phyloP scores from a whole-genome alignment of 2,113 vertebrate genomes.

The Scortum barcoo region DNA sequence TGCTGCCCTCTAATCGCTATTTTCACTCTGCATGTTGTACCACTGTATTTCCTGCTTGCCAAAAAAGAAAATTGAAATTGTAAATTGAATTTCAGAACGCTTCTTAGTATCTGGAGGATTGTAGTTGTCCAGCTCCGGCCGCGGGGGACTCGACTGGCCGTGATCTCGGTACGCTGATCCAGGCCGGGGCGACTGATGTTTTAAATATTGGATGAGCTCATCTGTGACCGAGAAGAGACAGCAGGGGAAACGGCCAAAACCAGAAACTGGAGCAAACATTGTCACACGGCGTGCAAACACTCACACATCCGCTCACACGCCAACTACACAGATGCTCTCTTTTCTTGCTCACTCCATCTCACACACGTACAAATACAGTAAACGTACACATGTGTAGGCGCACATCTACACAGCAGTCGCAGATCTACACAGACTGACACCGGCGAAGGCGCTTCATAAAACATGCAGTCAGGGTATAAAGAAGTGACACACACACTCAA shows the following conservation, averaged over 20 bases:
- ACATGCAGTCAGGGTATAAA: not conserved
- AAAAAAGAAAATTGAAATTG: not conserved
- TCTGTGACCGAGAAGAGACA: constrained; percentile 33
- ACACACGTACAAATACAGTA: not conserved
- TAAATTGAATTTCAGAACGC: not conserved
- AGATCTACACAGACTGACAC: not conserved
- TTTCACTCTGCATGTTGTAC: too few relatives aligned
- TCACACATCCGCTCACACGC: constrained; percentile 36
- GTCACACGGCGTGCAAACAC: constrained; percentile 14
- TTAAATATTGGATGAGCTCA: constrained; percentile 67
- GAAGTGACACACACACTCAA: not conserved
- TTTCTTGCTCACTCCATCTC: not conserved
- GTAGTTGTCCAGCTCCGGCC: not conserved
- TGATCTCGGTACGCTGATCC: constrained; percentile 27
- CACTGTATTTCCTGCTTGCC: not conserved
- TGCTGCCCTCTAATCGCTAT: not conserved
- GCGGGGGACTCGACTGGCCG: not conserved
- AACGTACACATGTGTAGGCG: not conserved
- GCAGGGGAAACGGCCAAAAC: not conserved
- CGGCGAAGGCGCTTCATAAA: not conserved
- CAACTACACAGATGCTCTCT: constrained; percentile 10
- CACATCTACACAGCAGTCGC: not conserved
- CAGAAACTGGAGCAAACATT: constrained; percentile 58
- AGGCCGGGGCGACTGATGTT: constrained; percentile 13
- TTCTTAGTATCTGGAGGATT: not conserved